phyloP scores from a whole-genome alignment of 2,797 vertebrate species.

The Enteromius trimaculatus region DNA sequence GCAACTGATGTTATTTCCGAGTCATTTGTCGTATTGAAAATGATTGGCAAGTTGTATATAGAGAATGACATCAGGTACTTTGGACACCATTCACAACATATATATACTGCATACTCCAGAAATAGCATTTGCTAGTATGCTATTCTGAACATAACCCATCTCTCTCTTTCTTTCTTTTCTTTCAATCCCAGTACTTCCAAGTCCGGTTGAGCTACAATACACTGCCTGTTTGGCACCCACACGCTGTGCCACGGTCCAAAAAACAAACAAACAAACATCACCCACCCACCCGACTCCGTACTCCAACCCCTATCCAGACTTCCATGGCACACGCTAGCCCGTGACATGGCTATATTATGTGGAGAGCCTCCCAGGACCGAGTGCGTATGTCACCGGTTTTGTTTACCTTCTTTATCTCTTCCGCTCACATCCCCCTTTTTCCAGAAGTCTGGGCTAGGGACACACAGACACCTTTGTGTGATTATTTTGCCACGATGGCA shows the following conservation, averaged over 20 bases:
- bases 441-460: conserved; percentile 41
- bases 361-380: conserved; percentile 55
- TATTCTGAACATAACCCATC: not conserved
- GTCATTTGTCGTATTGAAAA: not conserved
- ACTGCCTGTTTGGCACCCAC: not conserved
- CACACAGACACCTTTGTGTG: conserved; percentile 54
- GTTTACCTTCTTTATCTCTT: conserved; percentile 52
- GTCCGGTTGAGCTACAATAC: conserved; percentile 22
- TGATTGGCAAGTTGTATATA: not conserved
- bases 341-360: conserved; percentile 44
- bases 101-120: not conserved
- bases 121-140: not conserved
- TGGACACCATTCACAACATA: not conserved
- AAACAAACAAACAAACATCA: conserved; percentile 41
- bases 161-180: not conserved
- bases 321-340: not conserved
- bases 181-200: conserved; percentile 10
- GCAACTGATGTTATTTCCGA: not conserved
- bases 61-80: not conserved
- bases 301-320: conserved; percentile 25
- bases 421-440: conserved; percentile 59
- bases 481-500: conserved; percentile 48
- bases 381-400: conserved; percentile 57
- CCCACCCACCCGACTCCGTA: not conserved
- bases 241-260: not conserved